Percentiles rank a stretch among this genome's conserved stretches.
phyloP scores from a whole-genome alignment of 2,797 vertebrate genomes.

The Thaleichthys pacificus region DNA sequence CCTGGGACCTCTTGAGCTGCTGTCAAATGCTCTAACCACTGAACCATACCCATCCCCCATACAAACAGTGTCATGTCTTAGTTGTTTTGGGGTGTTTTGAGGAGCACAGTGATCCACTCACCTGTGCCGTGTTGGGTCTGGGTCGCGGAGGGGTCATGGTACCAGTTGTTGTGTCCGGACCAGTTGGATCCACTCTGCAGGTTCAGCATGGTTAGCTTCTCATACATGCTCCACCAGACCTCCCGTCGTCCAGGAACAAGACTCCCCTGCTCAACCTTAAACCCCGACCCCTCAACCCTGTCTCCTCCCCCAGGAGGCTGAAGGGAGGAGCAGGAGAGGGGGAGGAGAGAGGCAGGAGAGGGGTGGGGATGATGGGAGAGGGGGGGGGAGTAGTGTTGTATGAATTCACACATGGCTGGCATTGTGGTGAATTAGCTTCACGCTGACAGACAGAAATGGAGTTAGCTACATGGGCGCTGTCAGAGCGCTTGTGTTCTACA shows the following conservation, averaged over 20 bases:
- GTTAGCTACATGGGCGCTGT: slow-evolving; percentile 67
- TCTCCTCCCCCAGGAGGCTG: slow-evolving; percentile 31
- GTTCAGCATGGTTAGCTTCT: slow-evolving; percentile 87
- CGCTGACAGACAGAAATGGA: slow-evolving; percentile 73
- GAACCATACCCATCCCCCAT: too few species aligned
- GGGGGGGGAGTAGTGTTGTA: slow-evolving; percentile 65
- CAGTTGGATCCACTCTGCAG: slow-evolving; percentile 82
- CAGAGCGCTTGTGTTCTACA: slow-evolving; percentile 6
- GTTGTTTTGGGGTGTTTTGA: too few species aligned
- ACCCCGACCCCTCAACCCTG: slow-evolving; percentile 54
- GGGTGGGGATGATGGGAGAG: slow-evolving; percentile 24
- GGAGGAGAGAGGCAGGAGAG: background rate
- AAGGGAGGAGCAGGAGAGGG: slow-evolving; percentile 17
- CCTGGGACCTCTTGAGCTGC: too few species aligned
- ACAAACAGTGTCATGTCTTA: too few species aligned
- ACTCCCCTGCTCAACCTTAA: slow-evolving; percentile 51
- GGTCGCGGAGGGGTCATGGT: slow-evolving; percentile 77
- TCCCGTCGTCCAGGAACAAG: slow-evolving; percentile 9
- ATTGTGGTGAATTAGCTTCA: slow-evolving; percentile 75
- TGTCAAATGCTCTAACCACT: too few species aligned
- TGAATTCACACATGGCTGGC: slow-evolving; percentile 74
- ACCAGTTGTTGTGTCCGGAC: slow-evolving; percentile 83
- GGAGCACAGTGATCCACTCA: slow-evolving; percentile 38
- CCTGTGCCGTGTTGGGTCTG: slow-evolving; percentile 76
- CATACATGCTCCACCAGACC: slow-evolving; percentile 70